Evolutionary conservation across 2,888 invertebrate species (phyloP), one percentile per base, ranked within the genome.

Genomic region (Antheraea yamamai): DNA sequence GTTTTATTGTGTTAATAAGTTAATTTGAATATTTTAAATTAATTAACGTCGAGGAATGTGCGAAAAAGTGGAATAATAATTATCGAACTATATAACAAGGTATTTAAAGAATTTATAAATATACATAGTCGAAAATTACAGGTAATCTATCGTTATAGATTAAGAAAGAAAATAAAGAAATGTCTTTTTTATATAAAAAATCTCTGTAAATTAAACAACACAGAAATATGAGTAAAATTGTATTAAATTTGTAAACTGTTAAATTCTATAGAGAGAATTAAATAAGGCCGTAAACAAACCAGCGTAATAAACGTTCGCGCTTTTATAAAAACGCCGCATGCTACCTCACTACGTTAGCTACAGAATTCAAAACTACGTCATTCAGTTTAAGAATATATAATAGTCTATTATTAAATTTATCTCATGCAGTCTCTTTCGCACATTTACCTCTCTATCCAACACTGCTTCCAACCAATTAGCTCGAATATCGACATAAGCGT

Each of bases 401-500:
- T 26, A 47, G 7, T 47, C n/a, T 7, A 58, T 58, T 55, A 74
- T 66, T 66, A 26, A 30, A 30, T n/a, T 68, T 20, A 72, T 76
- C 76, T 73, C 75, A 76, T 76, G 79, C 71, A n/a, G 80, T 90
- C 92, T 94, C 93, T 94, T 95, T 94, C 94, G 94, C 95, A 94
- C 95, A 95, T 94, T 93, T 95, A 95, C 95, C 95, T 95, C 95
- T 95, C 95, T 93, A 95, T 95, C 95, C 95, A 95, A 95, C 95
- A 95, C 92, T 95, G 95, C 90, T 95, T 95, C 95, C 95, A 95
- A 88, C 95, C 95, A 86, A 95, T 95, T 86, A 95, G 93, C 94
- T 95, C 95, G 95, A 95, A 95, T 84, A 95, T 93, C 75, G 95
- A 95, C 95, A 95, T 95, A 88, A 95, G 93, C 92, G 90, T 95